Evolutionary conservation across 2,888 invertebrate species (phyloP), one percentile per base, ranked within the genome.

Genomic region (Monochamus alternatus): DNA sequence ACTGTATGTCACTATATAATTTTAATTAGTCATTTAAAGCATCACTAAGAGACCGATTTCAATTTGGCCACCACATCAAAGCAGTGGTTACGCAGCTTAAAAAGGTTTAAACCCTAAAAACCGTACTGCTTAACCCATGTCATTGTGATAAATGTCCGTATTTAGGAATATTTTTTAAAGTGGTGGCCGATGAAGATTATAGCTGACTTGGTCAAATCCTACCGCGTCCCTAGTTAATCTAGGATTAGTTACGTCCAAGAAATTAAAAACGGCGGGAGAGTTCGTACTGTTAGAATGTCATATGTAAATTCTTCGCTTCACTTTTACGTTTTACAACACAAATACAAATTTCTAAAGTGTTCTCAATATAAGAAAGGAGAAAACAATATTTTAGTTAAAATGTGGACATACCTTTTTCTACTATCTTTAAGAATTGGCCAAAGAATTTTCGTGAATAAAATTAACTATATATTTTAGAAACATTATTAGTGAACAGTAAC

Each of bases 111-210:
- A n/a, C 7, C 22, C 55, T 55, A 55, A 55, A 55, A 55, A 55
- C 55, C 55, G n/a, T 55, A 22, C n/a, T n/a, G 55, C 55, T 55
- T 55, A 55, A 55, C 55, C 55, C 55, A 55, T 22, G 55, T 55
- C 55, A 55, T 55, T 55, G 55, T 55, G 55, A 55, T 55, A 55
- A 55, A 55, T 55, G 22, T n/a, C 7, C 55, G 55, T 55, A 55
- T n/a, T n/a, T 55, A n/a, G n/a, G n/a, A 4, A 55, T 55, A 55
- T 55, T 55, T 55, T 55, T 22, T 55, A 47, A 22, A n/a, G 55
- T 14, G 14, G 55, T 14, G 22, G 55, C n/a, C 55, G 22, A 22
- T 55, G 55, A 22, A 4, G 55, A 55, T 55, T 55, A 55, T 14
- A 14, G 14, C 22, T 22, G 22, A 55, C 55, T 55, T 55, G 55